Evolutionary conservation across 23 tunicate genomes (phyloP), one percentile per base, ranked within the genome.

Genomic region (Diplosoma virens): DNA sequence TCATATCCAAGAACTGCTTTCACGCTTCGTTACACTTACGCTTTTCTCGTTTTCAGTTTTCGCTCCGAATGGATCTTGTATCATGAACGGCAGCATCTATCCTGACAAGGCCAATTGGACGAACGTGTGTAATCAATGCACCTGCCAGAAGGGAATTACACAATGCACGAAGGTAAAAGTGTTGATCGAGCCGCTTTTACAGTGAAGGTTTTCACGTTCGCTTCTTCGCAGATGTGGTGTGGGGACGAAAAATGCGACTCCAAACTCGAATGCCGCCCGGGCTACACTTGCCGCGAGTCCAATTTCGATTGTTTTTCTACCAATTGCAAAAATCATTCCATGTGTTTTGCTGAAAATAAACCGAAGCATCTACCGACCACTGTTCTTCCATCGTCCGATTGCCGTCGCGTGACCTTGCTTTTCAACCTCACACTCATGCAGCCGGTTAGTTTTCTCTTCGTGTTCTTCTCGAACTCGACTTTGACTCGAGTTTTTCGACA

Each of bases 161-260:
- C 47, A 61, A 14, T 92, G 97, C 66, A 75, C 92, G 54, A 85
- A 92, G 90, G 97, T 89, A 45, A 14, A 14, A 41, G 9, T 14
- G 9, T 9, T 41, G 50, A 7, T 9, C 50, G 14, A 41, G 11
- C 14, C 50, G 50, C 9, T 41, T 41, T 41, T 7, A 9, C 14
- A 7, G 50, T 7, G 14, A 41, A 41, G 9, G 50, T 41, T 9
- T 14, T 9, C 9, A 41, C 14, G 14, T 41, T 41, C 50, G 50
- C 14, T 9, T 41, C 14, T 61, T 61, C 30, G 7, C 35, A 61
- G 69, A 52, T 92, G 4, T 92, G 97, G 97, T 92, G 97, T 50
- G 97, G 97, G 0, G 87, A 79, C 0, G 66, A 31, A 11, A 73
- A 75, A 21, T 92, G 97, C 84, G 14, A 64, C 20, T n/a, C 71